Base-by-base conservation (phyloP, 2,113 vertebrate species). In the Corynorhinus townsendii region DNA sequence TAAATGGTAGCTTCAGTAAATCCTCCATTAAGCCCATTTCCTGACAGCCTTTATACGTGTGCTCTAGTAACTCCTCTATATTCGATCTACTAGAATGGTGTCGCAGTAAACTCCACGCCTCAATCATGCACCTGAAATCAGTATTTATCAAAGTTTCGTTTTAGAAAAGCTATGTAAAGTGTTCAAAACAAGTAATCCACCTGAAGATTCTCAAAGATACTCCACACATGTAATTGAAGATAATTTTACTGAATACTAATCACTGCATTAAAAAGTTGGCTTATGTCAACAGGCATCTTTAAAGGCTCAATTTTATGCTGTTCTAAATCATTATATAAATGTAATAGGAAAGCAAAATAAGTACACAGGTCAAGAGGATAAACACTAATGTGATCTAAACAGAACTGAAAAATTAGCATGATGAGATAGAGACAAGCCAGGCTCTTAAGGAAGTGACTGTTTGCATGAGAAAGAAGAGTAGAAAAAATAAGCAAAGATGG, bases 1-100 rank as follows among this genome's bases (percentile, higher is more conserved):
- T 98, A 82, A 99, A 98, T 1, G 99, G 99, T 2, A 99, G 98
- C 96, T 99, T 99, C 91, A 99, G 97, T 76, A 99, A 98, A 89
- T 99, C 99, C 96, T 99, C 99, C 98, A 99, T 99, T 56, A 99
- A 98, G 35, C 98, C 99, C 95, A 99, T 98, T 71, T 99, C 99
- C 97, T 99, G 99, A 96, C 99, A 99, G 69, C 98, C 98, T 97
- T 99, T 99, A 90, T 99, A 99, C 15, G 98, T 90, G 90, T 99
- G 99, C 75, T 97, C 98, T 7, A 99, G 95, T 93, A 99, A 98
- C 86, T 99, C 99, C 56, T 99, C 98, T 54, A 98, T 56, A 66
- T 99, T 99, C 45, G 99, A 69, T 76, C 97, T 98, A 1, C 97
- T 99, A 26, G 97, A 98, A 52, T 99, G 99, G 1, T 99, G 99